Evolutionary conservation across 2,888 invertebrate species (phyloP).

Genomic region (Chloroclysta siterata): DNA sequence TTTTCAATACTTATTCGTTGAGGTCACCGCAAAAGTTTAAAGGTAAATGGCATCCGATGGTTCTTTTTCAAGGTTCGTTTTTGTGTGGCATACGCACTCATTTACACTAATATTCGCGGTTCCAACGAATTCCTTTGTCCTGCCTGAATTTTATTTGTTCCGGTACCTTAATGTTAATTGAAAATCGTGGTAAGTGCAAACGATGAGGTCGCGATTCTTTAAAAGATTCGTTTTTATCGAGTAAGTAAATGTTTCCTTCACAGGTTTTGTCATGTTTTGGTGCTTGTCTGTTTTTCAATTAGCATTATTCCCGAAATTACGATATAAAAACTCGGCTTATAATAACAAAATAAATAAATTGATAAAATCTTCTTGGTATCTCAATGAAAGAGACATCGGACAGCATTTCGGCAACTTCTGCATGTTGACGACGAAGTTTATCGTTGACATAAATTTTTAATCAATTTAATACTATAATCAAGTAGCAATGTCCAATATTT

Average conservation of each 20-base stretch:
- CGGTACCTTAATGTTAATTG: constrained; percentile 67
- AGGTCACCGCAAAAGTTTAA: constrained; percentile 15
- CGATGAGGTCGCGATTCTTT: constrained; percentile 54
- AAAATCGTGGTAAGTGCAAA: constrained; percentile 61
- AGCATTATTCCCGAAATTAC: not conserved
- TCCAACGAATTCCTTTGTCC: constrained; percentile 65
- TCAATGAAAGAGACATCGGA: constrained; percentile 51
- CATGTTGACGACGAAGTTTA: constrained; percentile 64
- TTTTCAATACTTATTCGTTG: constrained; percentile 3
- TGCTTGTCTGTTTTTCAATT: constrained; percentile 38
- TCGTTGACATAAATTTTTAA: constrained; percentile 65
- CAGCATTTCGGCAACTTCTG: constrained; percentile 55
- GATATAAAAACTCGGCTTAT: not conserved
- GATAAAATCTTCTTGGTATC: constrained; percentile 48
- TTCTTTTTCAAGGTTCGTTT: constrained; percentile 45
- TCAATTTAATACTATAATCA: constrained; percentile 49
- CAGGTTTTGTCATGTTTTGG: constrained; percentile 37
- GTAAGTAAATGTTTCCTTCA: constrained; percentile 37
- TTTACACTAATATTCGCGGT: constrained; percentile 59
- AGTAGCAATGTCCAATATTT: constrained; percentile 68
- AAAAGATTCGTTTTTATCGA: constrained; percentile 42
- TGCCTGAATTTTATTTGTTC: constrained; percentile 66
- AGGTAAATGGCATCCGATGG: constrained; percentile 19
- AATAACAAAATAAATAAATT: constrained; percentile 9
- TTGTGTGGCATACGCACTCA: constrained; percentile 49